Evolutionary conservation across 2,113 vertebrate genomes (phyloP).

Genomic region (Dicrurus megarhynchus): DNA sequence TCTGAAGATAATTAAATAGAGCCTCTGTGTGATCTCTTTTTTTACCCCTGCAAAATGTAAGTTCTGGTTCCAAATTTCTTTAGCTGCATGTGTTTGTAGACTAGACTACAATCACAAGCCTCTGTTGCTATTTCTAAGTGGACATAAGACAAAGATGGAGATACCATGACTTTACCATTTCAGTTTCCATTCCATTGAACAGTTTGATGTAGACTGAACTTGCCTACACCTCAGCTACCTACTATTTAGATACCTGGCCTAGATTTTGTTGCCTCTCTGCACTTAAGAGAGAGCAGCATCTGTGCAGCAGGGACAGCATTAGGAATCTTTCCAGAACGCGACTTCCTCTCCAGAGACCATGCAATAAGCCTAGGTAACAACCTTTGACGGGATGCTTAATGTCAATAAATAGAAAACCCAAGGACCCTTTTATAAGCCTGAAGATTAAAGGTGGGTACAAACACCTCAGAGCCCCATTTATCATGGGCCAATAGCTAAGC

Average conservation of each 20-base stretch:
- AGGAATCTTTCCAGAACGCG: fast-evolving
- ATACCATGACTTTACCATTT: background rate
- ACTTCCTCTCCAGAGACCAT: background rate
- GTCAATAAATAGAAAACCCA: background rate
- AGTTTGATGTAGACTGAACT: background rate
- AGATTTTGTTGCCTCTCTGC: background rate
- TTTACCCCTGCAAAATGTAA: background rate
- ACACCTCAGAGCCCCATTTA: background rate
- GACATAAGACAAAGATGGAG: background rate
- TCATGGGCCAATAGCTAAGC: background rate
- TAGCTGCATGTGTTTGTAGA: background rate
- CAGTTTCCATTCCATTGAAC: background rate
- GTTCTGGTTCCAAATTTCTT: background rate
- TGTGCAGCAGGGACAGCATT: background rate
- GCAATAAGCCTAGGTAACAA: background rate
- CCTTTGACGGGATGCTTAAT: background rate
- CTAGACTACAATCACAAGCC: background rate
- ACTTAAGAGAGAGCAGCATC: background rate
- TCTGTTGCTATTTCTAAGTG: background rate
- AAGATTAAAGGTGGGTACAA: background rate
- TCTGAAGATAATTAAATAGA: background rate
- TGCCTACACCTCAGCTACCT: background rate
- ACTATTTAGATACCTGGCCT: background rate
- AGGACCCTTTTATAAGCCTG: background rate
- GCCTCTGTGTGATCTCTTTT: background rate